Base-by-base conservation (phyloP, 2,888 invertebrate genomes). In the Callimorpha dominula region DNA sequence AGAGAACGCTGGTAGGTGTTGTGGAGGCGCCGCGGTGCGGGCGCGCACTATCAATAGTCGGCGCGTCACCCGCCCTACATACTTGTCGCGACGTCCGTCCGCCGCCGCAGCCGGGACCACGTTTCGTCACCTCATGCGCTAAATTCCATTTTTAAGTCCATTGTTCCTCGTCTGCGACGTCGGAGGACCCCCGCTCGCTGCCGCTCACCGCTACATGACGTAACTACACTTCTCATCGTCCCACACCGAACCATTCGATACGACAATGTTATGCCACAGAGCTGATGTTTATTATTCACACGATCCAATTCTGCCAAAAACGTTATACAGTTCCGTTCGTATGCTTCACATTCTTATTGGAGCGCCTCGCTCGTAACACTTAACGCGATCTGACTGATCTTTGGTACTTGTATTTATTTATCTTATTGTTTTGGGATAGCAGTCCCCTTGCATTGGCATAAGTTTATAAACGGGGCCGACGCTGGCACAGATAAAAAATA, bases 51-150 rank as follows among this genome's bases (percentile, higher is more conserved):
- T 93, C 93, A 91, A 93, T 93, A 93, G 93, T 87, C 89, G 86
- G 80, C 89, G 87, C 90, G 92, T 90, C 92, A 90, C 86, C 88
- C 90, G 93, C 87, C 92, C 94, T 90, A 93, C 91, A 92, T 93
- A 91, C 86, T 88, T 87, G 89, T 87, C 87, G 87, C 88, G 86
- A 83, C 88, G 88, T 81, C 86, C 84, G 79, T 81, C 86, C 84
- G 79, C 85, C 85, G 85, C 83, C 84, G 83, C 88, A 81, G 84
- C 88, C 87, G 89, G 89, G 88, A 90, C 86, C 87, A 85, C 78
- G 84, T 92, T 92, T 92, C 93, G 89, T 91, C 90, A 92, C 90
- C 87, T 87, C 89, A 88, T 89, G 91, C 86, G 89, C 92, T 92
- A 89, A 90, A 93, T 93, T 91, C 90, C 88, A 87, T 88, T 90